Base-by-base conservation (phyloP, 2,888 invertebrate genomes). In the Ophraella communa region DNA sequence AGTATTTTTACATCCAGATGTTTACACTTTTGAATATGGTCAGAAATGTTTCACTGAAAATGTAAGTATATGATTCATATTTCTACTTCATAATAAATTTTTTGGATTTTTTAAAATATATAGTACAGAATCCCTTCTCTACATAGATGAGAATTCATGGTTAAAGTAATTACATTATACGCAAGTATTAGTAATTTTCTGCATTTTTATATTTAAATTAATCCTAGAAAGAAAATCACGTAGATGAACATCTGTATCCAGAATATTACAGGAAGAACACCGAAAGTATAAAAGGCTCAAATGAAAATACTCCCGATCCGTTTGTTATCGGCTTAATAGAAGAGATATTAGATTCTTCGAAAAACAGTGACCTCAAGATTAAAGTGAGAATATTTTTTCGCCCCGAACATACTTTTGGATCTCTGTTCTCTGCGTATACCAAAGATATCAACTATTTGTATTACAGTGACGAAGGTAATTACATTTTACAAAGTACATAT, bases 231-330 rank as follows among this genome's bases (percentile, higher is more conserved):
- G 76, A 76, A 53, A 85, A 85, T 56, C 83, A 85, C 70, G 85
- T 89, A 1, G 91, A 94, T 80, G 91, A 91, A 78, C 85, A 87
- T n/a, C 78, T 89, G 30, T 94, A 91, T 77, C 89, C 94, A 0
- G 94, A 95, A 79, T 89, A 88, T 74, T 94, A 93, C 78, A 85
- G 94, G 61, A 94, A 93, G 81, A 87, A 86, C 45, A 86, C 87
- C 11, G 90, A 90, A 68, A 86, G 85, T 68, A 79, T 89, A 20
- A 90, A 91, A 72, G 91, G 91, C 0, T 90, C 90, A 0, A 91
- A 92, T 74, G 79, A 85, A 11, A 88, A 90, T 66, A 90, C 91
- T 0, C 89, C 91, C 0, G 88, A 91, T 67, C 92, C 94, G 0
- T 94, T 92, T 79, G 86, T 89, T 71, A 85, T 94, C 8, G 93